Percentiles rank a stretch among this genome's conserved stretches.
phyloP scores from a whole-genome alignment of 2,797 vertebrate species.

The Thripadectes ignobilis region DNA sequence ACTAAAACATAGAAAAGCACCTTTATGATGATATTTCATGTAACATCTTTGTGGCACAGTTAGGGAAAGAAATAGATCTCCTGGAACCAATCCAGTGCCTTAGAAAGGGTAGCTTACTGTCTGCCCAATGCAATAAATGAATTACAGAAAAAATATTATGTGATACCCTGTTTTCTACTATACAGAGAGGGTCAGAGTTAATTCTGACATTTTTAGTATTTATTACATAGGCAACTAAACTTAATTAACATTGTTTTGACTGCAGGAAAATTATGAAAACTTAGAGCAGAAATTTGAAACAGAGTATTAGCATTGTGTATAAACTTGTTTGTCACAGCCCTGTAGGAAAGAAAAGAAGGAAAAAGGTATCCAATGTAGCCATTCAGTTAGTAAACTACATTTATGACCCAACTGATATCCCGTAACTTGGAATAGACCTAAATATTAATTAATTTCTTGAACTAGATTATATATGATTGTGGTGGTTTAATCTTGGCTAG shows the following conservation, averaged over 20 bases:
- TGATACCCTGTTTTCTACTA: conserved; percentile 34
- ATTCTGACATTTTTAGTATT: conserved; percentile 54
- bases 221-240: conserved; percentile 41
- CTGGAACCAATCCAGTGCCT: background rate
- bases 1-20: background rate
- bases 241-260: conserved; percentile 48
- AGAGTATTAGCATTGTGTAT: background rate
- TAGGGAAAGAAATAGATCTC: background rate
- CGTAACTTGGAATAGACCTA: background rate
- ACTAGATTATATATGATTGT: background rate
- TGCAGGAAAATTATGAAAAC: background rate
- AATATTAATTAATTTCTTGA: background rate
- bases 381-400: background rate
- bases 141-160: background rate
- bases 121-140: background rate
- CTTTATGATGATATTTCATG: background rate
- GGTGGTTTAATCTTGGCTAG: background rate
- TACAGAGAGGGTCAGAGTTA: background rate
- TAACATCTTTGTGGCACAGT: background rate
- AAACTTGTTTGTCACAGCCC: background rate
- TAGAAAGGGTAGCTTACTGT: conserved; percentile 4
- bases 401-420: background rate
- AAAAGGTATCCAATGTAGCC: background rate
- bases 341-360: background rate
- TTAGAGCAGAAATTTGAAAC: conserved; percentile 18